A percentile compares a stretch with the other conserved stretches of the same genome.
Conservation (phyloP, 2,113 vertebrate species). For the Girardinichthys multiradiatus region DNA sequence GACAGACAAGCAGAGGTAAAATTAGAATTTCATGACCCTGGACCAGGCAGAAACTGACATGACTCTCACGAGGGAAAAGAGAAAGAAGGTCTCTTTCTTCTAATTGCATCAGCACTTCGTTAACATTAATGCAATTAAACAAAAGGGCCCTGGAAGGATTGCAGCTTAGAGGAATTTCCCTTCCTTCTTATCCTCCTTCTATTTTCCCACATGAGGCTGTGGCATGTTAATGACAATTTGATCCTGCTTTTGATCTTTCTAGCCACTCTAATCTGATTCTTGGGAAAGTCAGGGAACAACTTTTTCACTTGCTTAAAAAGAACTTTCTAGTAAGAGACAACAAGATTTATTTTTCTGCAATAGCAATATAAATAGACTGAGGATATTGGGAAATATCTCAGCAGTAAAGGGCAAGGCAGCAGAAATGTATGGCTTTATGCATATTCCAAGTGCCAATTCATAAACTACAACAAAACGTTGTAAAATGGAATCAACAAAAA, state of each 20-base stretch:
- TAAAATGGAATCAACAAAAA: neutral
- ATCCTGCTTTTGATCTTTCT: slow-evolving; percentile 56
- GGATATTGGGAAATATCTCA: neutral
- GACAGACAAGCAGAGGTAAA: slow-evolving; percentile 9
- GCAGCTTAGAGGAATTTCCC: slow-evolving; percentile 9
- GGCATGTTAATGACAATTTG: slow-evolving; percentile 55
- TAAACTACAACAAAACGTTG: neutral
- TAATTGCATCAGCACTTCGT: slow-evolving; percentile 71
- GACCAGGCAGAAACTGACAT: slow-evolving; percentile 12
- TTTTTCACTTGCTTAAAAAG: slow-evolving; percentile 26
- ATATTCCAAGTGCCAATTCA: neutral
- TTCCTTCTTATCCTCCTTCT: neutral
- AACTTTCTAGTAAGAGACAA: slow-evolving; percentile 30
- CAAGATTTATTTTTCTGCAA: neutral
- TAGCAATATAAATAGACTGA: neutral
- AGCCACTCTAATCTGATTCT: slow-evolving; percentile 54
- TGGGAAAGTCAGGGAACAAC: slow-evolving; percentile 51
- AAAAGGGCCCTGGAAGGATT: slow-evolving; percentile 28
- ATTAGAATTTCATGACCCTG: slow-evolving; percentile 28
- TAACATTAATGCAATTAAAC: slow-evolving; percentile 70
- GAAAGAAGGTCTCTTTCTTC: slow-evolving; percentile 55
- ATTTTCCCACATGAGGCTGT: slow-evolving; percentile 37
- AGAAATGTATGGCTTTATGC: neutral
- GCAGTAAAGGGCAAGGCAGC: neutral
- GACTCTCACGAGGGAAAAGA: slow-evolving; percentile 39